Evolutionary conservation across 2,888 invertebrate species (phyloP).

Genomic region (Vanessa cardui): DNA sequence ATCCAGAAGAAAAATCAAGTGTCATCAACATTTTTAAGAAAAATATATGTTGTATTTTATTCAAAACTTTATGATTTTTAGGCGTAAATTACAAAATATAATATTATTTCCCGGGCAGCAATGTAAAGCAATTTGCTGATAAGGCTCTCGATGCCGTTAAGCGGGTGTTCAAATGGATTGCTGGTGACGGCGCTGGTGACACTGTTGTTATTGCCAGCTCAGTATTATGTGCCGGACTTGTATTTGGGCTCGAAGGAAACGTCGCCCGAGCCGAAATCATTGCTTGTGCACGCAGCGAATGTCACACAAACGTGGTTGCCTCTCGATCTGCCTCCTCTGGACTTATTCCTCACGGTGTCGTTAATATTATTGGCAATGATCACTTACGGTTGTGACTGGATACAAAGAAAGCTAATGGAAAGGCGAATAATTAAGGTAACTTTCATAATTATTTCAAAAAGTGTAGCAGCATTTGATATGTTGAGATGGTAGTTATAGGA

Average conservation of each 20-base stretch:
- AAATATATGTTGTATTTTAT: conserved; percentile 14
- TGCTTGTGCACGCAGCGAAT: conserved; percentile 28
- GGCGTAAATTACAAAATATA: conserved; percentile 7
- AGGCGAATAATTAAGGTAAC: conserved; percentile 66
- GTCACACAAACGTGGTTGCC: conserved; percentile 43
- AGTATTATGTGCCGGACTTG: conserved; percentile 63
- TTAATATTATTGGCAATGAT: conserved; percentile 54
- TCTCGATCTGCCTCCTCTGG: conserved; percentile 54
- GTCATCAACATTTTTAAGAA: conserved; percentile 13
- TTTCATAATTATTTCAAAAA: not conserved
- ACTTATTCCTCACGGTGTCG: conserved; percentile 55
- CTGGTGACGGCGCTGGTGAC: conserved; percentile 57
- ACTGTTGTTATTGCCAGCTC: conserved; percentile 62
- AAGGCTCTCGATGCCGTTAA: conserved; percentile 55
- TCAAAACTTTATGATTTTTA: conserved; percentile 16
- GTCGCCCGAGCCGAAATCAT: conserved; percentile 32
- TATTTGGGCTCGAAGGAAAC: conserved; percentile 45
- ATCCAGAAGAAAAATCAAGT: conserved; percentile 19
- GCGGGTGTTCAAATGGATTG: conserved; percentile 60
- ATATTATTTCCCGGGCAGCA: conserved; percentile 16
- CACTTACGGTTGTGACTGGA: conserved; percentile 66
- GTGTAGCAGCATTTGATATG: not conserved
- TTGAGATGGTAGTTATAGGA: too few relatives aligned
- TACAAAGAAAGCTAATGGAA: conserved; percentile 70
- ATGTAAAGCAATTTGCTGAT: conserved; percentile 26